Base-by-base conservation (phyloP, 2,888 invertebrate genomes). In the Chydorus sphaericus region DNA sequence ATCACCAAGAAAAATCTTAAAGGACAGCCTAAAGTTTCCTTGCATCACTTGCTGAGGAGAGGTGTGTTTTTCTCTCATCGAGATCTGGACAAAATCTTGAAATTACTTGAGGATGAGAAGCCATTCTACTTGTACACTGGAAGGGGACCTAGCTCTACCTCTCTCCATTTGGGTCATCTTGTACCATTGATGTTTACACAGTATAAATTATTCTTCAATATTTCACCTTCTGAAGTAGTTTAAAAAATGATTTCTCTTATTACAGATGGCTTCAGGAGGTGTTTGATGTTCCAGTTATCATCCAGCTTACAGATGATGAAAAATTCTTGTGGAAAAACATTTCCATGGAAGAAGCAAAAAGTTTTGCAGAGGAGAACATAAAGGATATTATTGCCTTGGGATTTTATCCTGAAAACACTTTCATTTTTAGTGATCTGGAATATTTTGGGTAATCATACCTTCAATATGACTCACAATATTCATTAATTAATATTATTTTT, bases 31-130 rank as follows among this genome's bases (percentile, higher is more conserved):
- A n/a, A n/a, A n/a, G n/a, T n/a, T n/a, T 77, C 74, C 67, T 75
- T 81, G 66, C 98, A 98, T 72, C 92, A 88, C 68, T 81, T 96
- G 55, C 73, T 98, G 14, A 76, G 82, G 60, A 77, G 98, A 62
- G 93, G 93, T 20, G 85, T 97, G 68, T 96, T 98, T 71, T 99
- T 99, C 71, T 96, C 98, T 0, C 98, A 98, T 68, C 79, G 97
- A 55, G 98, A 98, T 67, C 76, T 98, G 72, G 80, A 89, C 64
- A 77, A 74, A 3, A 91, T 98, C 61, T 73, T 98, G 20, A 84
- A 82, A 58, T 73, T 84, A 36, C 79, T 84, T 66, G 96, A 97
- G 69, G 77, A 86, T 63, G 87, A 88, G 28, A 90, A 94, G 70
- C 88, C 90, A 7, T 98, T 99, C 71, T 98, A 87, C 69, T 72